Conservation (phyloP, 2,113 vertebrate species). For the Triplophysa rosa region DNA sequence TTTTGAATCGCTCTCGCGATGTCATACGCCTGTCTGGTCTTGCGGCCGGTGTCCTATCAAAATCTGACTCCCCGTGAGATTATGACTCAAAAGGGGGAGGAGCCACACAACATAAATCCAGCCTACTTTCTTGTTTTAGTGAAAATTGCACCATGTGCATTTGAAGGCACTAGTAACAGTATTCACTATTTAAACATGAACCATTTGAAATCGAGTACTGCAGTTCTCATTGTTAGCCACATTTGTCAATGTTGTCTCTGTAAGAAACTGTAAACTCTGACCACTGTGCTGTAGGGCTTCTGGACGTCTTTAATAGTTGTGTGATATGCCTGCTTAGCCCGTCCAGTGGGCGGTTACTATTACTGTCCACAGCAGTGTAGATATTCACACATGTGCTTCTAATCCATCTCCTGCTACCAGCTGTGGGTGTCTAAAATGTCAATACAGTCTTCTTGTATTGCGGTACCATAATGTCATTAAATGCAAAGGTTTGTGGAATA, state of each 20-base stretch:
- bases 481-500: not conserved
- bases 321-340: not conserved
- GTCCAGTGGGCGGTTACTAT: slow-evolving; percentile 12
- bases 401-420: slow-evolving; percentile 36
- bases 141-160: too few relatives aligned
- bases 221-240: not conserved
- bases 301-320: not conserved
- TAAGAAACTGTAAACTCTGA: too few relatives aligned
- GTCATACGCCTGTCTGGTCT: too few relatives aligned
- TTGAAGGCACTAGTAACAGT: too few relatives aligned
- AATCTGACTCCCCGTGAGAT: too few relatives aligned
- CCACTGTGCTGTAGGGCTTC: not conserved
- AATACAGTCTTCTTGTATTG: not conserved
- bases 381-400: slow-evolving; percentile 33
- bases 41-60: too few relatives aligned
- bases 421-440: slow-evolving; percentile 25
- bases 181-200: not conserved
- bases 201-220: not conserved
- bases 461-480: slow-evolving; percentile 5
- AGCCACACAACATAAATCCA: too few relatives aligned
- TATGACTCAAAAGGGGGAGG: too few relatives aligned
- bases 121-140: too few relatives aligned
- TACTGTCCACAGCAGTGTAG: slow-evolving; percentile 49
- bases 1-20: too few relatives aligned
- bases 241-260: not conserved